Conservation (phyloP, 2,113 vertebrate genomes). For the Mugil cephalus region DNA sequence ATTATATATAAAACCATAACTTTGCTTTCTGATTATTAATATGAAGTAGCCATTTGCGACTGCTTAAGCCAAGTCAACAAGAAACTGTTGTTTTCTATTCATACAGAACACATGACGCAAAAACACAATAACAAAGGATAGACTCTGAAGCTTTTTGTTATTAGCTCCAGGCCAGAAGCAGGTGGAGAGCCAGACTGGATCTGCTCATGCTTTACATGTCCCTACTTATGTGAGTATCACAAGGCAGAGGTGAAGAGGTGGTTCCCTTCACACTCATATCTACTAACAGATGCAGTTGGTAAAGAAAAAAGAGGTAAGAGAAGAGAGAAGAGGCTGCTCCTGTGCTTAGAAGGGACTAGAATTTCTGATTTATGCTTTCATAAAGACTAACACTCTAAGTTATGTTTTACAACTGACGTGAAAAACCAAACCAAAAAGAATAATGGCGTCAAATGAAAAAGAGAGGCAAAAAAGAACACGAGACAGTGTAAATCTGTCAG, state of each 20-base stretch:
- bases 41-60: background rate
- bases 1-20: too few relatives aligned
- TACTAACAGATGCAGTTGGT: conserved; percentile 9
- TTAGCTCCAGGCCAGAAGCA: background rate
- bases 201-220: background rate
- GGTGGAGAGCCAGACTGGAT: background rate
- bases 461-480: background rate
- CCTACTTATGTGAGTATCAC: conserved; percentile 11
- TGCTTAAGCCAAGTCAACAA: too few relatives aligned
- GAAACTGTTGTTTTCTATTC: background rate
- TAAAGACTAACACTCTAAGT: background rate
- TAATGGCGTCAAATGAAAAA: background rate
- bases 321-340: conserved; percentile 1
- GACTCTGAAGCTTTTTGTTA: background rate
- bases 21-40: background rate
- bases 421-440: background rate
- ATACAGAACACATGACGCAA: background rate
- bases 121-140: background rate
- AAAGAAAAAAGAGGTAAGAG: conserved; percentile 2
- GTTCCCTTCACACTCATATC: conserved; percentile 17
- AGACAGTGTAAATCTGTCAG: conserved; percentile 16
- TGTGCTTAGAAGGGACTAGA: conserved; percentile 6
- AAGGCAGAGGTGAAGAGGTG: conserved; percentile 13
- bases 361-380: background rate
- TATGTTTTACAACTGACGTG: background rate